Evolutionary conservation across 1,140 invertebrate genomes (phyloP).

Genomic region (Bombus huntii): DNA sequence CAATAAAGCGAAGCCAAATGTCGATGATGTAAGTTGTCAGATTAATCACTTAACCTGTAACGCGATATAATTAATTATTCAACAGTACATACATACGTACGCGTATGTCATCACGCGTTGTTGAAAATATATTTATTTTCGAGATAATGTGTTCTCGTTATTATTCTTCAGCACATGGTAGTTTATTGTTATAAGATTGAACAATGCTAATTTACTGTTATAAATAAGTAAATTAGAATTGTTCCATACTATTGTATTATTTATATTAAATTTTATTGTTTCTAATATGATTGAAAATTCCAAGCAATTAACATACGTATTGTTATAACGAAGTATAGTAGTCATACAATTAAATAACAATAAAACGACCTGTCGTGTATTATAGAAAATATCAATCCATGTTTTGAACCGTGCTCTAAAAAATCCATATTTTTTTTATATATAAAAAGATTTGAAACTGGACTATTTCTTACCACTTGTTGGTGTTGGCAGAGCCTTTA

Average conservation of each 20-base stretch:
- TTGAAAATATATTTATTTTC: no score
- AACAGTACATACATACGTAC: no score
- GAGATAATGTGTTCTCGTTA: no score
- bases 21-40: no score
- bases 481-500: neutral
- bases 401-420: neutral
- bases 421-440: neutral
- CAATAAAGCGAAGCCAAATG: no score
- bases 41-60: no score
- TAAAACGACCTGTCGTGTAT: neutral
- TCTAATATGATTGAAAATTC: neutral
- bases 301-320: neutral
- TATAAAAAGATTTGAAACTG: neutral
- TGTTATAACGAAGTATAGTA: neutral
- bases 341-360: neutral
- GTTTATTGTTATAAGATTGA: no score
- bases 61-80: no score
- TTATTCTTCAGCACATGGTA: no score
- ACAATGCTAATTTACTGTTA: no score
- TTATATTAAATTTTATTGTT: neutral
- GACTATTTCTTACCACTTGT: slow-evolving; percentile 7
- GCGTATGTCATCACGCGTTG: no score
- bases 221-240: no score
- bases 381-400: neutral
- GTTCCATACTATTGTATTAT: neutral